These are phyloP conservation scores for Sebastes aleutianus DNA, from an alignment of 2,797 vertebrate genomes.

Conservation along the genomic window DNA sequence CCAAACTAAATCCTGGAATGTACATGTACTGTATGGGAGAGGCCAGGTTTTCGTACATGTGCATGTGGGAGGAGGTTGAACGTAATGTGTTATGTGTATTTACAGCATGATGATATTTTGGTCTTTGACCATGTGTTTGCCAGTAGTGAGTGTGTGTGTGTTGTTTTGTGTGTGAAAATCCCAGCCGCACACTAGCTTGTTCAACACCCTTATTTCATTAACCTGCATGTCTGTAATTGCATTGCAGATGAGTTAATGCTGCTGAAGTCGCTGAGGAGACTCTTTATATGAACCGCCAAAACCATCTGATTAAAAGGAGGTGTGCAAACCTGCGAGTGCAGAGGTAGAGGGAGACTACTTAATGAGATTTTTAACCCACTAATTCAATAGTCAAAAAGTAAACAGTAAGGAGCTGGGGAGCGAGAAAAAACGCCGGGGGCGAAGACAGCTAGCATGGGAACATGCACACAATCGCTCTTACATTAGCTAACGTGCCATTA, in stretches of 20 bases:
- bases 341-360: constrained; percentile 58
- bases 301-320: constrained; percentile 74
- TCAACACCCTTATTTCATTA: constrained; percentile 78
- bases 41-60: not conserved
- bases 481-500: constrained; percentile 58
- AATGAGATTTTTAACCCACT: constrained; percentile 79
- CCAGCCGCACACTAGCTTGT: constrained; percentile 41
- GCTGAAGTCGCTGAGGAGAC: constrained; percentile 60
- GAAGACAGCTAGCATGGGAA: constrained; percentile 46
- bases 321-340: constrained; percentile 50
- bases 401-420: constrained; percentile 63
- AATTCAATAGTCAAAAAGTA: constrained; percentile 80
- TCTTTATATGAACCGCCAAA: constrained; percentile 69
- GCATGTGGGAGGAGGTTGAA: constrained; percentile 28
- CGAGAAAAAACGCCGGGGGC: constrained; percentile 45
- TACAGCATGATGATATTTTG: constrained; percentile 23
- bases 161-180: not conserved
- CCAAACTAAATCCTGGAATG: not conserved
- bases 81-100: constrained; percentile 13
- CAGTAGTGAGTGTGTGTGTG: not conserved
- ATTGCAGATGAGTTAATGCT: constrained; percentile 71
- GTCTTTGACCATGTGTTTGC: constrained; percentile 14
- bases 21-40: not conserved
- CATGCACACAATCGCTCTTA: constrained; percentile 66
- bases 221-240: constrained; percentile 78